phyloP scores from a whole-genome alignment of 92 coral and sea anemone genomes.

The Anthopleura xanthogrammica region DNA sequence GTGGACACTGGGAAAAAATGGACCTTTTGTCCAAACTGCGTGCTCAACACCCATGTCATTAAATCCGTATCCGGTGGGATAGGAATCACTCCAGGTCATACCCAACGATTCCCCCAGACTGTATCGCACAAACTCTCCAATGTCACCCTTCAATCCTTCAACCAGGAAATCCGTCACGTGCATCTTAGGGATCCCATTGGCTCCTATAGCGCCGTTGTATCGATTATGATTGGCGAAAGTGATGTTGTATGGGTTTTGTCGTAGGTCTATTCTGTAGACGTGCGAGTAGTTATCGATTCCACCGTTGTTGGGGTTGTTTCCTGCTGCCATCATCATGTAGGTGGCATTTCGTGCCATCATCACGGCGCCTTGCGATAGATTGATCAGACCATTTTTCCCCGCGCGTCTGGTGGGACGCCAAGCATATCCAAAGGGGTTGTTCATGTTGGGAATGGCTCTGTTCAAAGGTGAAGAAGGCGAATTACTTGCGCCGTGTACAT shows the following conservation, averaged over 20 bases:
- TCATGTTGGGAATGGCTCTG: conserved; percentile 90
- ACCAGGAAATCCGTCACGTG: conserved; percentile 77
- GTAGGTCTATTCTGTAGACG: conserved; percentile 67
- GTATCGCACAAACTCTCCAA: conserved; percentile 67
- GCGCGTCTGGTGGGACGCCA: conserved; percentile 59
- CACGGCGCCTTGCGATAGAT: conserved; percentile 79
- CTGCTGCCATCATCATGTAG: conserved; percentile 96
- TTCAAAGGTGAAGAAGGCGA: conserved; percentile 24
- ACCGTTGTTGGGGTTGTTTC: conserved; percentile 82
- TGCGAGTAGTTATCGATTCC: conserved; percentile 76
- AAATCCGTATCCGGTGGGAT: too few species aligned
- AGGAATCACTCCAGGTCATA: conserved; percentile 34
- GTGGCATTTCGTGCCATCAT: conserved; percentile 73
- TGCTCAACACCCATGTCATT: too few species aligned
- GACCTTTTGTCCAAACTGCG: too few species aligned
- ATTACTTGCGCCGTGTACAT: conserved; percentile 23
- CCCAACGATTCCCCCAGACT: conserved; percentile 80
- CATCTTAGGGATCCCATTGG: conserved; percentile 76
- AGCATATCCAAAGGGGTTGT: conserved; percentile 84
- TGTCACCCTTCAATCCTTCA: conserved; percentile 87
- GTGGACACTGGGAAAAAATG: conserved; percentile 60
- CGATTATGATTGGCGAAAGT: conserved; percentile 91
- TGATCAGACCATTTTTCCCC: conserved; percentile 58
- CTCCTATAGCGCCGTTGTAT: conserved; percentile 61
- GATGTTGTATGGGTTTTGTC: conserved; percentile 66